phyloP scores from a whole-genome alignment of 2,113 vertebrate species.

The Poicephalus gulielmi region DNA sequence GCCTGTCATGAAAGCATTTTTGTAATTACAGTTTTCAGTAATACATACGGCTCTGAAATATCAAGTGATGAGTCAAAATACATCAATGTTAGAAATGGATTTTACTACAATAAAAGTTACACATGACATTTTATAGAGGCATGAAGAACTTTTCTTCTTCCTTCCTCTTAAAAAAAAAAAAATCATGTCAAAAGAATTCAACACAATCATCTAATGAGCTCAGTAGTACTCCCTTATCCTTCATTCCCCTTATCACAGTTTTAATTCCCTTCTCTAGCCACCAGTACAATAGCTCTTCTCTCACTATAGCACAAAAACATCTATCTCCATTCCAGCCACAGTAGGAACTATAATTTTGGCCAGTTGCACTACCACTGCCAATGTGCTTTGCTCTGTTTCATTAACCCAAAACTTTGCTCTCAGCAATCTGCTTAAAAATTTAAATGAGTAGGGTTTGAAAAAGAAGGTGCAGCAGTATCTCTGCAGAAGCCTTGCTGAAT shows the following conservation, averaged over 20 bases:
- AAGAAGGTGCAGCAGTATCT: background rate
- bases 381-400: background rate
- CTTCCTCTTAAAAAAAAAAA: background rate
- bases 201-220: background rate
- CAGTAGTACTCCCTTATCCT: background rate
- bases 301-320: background rate
- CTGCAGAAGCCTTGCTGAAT: background rate
- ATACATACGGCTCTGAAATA: background rate
- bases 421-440: background rate
- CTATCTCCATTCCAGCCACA: background rate
- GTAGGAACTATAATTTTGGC: background rate
- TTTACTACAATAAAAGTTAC: background rate
- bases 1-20: background rate
- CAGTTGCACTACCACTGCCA: background rate
- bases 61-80: background rate
- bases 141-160: background rate
- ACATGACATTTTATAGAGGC: background rate
- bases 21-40: background rate
- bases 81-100: background rate
- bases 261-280: background rate
- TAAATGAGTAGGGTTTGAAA: background rate
- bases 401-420: background rate
- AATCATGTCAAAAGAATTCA: background rate
- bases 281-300: background rate
- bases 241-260: background rate